Conservation (phyloP, 2,113 vertebrate genomes). For the Elephas maximus region DNA sequence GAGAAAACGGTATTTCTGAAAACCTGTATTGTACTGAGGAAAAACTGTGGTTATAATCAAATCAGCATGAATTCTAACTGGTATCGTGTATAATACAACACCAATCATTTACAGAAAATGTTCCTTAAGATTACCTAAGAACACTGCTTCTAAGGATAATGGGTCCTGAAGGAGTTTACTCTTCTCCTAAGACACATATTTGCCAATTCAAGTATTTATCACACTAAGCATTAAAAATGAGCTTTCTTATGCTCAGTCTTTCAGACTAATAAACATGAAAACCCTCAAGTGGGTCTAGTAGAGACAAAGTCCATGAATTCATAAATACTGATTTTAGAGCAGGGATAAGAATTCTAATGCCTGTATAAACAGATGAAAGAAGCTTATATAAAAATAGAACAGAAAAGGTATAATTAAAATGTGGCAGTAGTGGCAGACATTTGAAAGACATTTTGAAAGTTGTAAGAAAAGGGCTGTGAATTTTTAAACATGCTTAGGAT, state of each 20-base stretch:
- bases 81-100: slow-evolving; percentile 3
- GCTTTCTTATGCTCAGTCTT: slow-evolving; percentile 53
- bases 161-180: slow-evolving; percentile 52
- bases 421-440: not conserved
- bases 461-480: slow-evolving; percentile 27
- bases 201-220: slow-evolving; percentile 64
- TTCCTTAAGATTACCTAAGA: slow-evolving; percentile 56
- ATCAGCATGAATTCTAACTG: slow-evolving; percentile 64
- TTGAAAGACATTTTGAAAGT: slow-evolving; percentile 65
- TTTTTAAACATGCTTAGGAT: slow-evolving; percentile 52
- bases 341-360: slow-evolving; percentile 57
- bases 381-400: slow-evolving; percentile 47
- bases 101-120: slow-evolving; percentile 11
- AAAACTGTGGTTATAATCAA: slow-evolving; percentile 57
- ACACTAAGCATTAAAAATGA: slow-evolving; percentile 68
- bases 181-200: not conserved
- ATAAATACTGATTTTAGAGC: slow-evolving; percentile 63
- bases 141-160: slow-evolving; percentile 14
- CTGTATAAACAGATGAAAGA: slow-evolving; percentile 41
- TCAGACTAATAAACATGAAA: slow-evolving; percentile 66
- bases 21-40: not conserved
- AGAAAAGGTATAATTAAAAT: slow-evolving; percentile 67
- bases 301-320: slow-evolving; percentile 52
- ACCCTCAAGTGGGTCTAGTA: not conserved
- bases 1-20: slow-evolving; percentile 47